These are phyloP conservation scores for Sylvicapra grimmia DNA, from an alignment of 2,113 vertebrate species.

Conservation along the genomic window DNA sequence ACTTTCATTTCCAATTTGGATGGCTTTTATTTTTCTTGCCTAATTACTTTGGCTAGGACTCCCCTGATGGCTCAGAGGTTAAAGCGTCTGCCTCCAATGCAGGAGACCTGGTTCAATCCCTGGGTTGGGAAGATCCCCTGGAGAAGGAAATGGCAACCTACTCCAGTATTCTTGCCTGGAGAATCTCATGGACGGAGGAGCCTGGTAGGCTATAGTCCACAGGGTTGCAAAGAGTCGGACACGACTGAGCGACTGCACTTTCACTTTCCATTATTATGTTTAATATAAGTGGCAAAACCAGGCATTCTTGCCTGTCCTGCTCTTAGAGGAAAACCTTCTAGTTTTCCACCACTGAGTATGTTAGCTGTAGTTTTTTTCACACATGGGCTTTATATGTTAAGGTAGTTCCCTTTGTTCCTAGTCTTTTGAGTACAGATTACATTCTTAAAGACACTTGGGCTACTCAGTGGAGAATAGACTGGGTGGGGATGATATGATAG, in stretches of 20 bases:
- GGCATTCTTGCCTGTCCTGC: not conserved
- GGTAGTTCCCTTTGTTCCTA: not conserved
- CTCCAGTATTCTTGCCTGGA: too few species aligned
- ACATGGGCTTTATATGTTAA: not conserved
- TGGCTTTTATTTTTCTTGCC: constrained; percentile 28
- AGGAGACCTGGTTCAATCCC: too few species aligned
- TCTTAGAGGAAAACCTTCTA: not conserved
- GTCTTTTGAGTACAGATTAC: not conserved
- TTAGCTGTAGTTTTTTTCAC: not conserved
- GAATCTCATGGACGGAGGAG: too few species aligned
- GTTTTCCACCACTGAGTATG: not conserved
- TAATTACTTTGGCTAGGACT: not conserved
- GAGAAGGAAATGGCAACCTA: too few species aligned
- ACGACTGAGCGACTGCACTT: too few species aligned
- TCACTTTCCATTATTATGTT: not conserved
- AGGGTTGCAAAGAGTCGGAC: accelerated
- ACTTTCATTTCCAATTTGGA: not conserved
- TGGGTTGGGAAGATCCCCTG: too few species aligned
- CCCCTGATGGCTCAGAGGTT: too few species aligned
- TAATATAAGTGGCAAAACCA: not conserved
- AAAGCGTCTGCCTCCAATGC: too few species aligned
- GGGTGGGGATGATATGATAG: not conserved
- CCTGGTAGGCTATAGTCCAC: too few species aligned
- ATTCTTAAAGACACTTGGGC: not conserved
- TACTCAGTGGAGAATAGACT: not conserved